Conservation (phyloP, 2,888 invertebrate species). For the Lissocephala sabroskyi region DNA sequence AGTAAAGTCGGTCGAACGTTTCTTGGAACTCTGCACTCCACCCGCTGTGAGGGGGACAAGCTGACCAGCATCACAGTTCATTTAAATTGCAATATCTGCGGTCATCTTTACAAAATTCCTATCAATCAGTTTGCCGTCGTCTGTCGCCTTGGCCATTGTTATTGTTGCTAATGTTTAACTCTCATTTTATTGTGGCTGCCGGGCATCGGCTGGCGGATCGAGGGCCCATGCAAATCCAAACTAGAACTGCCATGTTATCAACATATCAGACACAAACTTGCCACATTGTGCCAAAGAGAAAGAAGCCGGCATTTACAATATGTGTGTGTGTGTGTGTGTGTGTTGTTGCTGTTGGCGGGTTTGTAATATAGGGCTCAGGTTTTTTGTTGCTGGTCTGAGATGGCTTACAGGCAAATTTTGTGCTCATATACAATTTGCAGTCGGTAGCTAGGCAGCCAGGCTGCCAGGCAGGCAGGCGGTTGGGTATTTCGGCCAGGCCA, state of each 20-base stretch:
- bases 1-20: no score
- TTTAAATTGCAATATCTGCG: constrained; percentile 9
- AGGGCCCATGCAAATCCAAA: constrained; percentile 17
- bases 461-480: not conserved
- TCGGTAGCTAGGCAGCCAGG: constrained; percentile 25
- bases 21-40: no score
- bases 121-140: constrained; percentile 38
- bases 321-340: not conserved
- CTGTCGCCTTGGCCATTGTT: constrained; percentile 37
- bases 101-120: no score
- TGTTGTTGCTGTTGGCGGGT: constrained; percentile 7
- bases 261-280: constrained; percentile 37
- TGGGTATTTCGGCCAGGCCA: constrained; percentile 4
- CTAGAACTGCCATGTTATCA: constrained; percentile 46
- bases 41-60: no score
- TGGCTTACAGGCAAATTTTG: constrained; percentile 51
- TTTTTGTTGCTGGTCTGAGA: constrained; percentile 7
- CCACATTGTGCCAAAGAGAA: not conserved
- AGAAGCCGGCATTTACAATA: not conserved
- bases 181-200: not conserved
- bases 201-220: not conserved
- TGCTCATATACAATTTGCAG: constrained; percentile 58
- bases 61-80: no score
- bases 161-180: constrained; percentile 44
- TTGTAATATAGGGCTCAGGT: no score